phyloP scores from a whole-genome alignment of 2,113 vertebrate genomes.

The Morone saxatilis region DNA sequence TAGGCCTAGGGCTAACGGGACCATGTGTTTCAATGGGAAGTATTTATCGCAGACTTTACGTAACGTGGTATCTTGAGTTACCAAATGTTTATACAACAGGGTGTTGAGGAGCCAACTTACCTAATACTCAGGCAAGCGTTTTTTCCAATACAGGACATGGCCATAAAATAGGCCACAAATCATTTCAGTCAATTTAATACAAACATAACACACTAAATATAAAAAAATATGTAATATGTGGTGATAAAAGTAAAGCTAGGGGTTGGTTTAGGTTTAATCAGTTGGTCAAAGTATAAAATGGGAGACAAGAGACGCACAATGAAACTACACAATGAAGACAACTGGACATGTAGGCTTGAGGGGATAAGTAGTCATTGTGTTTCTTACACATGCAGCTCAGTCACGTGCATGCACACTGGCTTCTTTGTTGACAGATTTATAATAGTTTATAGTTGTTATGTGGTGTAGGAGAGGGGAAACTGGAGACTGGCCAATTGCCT shows the following conservation, averaged over 20 bases:
- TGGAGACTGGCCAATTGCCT: conserved; percentile 20
- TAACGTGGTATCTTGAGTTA: conserved; percentile 20
- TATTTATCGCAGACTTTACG: neutral
- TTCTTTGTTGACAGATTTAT: conserved; percentile 44
- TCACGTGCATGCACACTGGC: conserved; percentile 32
- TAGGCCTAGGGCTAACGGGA: neutral
- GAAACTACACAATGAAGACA: conserved; percentile 13
- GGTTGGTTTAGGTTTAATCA: neutral
- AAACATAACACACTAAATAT: neutral
- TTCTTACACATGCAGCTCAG: neutral
- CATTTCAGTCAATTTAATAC: neutral
- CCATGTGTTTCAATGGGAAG: neutral
- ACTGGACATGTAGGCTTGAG: neutral
- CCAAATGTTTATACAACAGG: neutral
- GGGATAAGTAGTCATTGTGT: conserved; percentile 21
- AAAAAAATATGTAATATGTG: neutral
- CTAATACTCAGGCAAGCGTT: neutral
- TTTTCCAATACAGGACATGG: neutral
- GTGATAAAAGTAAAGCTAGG: neutral
- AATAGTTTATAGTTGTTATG: conserved; percentile 19
- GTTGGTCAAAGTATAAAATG: neutral
- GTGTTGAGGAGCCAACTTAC: neutral
- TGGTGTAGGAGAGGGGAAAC: conserved; percentile 29
- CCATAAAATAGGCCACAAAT: neutral
- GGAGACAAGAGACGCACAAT: conserved; percentile 13